Conservation (phyloP, 2,797 vertebrate genomes). For the Percopsis omiscomaycus region DNA sequence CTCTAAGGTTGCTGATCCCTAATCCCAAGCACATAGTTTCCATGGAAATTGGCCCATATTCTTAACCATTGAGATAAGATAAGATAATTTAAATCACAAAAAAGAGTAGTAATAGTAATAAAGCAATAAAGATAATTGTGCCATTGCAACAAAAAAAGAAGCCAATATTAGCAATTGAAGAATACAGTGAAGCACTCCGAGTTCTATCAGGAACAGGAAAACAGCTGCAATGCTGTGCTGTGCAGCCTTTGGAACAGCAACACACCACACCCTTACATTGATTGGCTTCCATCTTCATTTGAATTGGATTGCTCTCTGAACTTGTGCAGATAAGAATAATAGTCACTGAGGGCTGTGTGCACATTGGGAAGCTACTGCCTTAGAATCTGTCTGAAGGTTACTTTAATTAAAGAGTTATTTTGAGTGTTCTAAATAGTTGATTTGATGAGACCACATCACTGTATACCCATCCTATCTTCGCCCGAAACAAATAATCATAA, state of each 20-base stretch:
- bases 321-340: neutral
- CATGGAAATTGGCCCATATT: slow-evolving; percentile 47
- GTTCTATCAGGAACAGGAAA: neutral
- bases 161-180: neutral
- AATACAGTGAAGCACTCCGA: neutral
- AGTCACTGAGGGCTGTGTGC: neutral
- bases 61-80: slow-evolving; percentile 8
- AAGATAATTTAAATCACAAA: neutral
- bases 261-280: neutral
- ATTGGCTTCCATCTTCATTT: neutral
- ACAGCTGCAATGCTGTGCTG: neutral
- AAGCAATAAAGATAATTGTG: neutral
- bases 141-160: neutral
- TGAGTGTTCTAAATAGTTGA: neutral
- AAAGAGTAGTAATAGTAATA: neutral
- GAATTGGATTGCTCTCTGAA: neutral
- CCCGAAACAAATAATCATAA: no score
- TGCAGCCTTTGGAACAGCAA: no score
- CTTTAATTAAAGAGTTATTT: neutral
- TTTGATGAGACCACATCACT: no score
- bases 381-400: neutral
- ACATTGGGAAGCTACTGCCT: neutral
- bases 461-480: no score
- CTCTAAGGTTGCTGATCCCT: slow-evolving; percentile 44
- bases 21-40: slow-evolving; percentile 62